A percentile compares a stretch with the other conserved stretches of the same genome.
Conservation (phyloP, 2,113 vertebrate genomes). For the Axis porcinus region DNA sequence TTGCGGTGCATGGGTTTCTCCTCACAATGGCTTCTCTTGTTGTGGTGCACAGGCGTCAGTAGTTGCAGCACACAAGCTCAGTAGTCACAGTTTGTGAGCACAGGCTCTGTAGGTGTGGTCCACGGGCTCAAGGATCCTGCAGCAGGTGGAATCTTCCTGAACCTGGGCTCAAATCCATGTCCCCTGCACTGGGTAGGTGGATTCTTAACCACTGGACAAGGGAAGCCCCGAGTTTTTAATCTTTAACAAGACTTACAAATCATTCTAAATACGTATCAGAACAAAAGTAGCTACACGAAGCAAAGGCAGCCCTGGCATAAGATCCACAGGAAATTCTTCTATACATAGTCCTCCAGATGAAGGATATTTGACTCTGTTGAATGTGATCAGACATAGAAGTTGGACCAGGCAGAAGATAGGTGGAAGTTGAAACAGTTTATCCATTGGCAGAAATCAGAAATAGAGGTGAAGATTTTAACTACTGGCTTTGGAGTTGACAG, state of each 20-base stretch:
- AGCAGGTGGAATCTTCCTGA: background rate
- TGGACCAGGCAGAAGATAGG: background rate
- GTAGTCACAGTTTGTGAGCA: background rate
- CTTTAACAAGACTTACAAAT: background rate
- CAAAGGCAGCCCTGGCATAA: background rate
- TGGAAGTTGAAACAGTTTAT: background rate
- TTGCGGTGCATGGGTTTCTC: background rate
- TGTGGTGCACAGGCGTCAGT: background rate
- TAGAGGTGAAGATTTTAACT: background rate
- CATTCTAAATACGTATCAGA: background rate
- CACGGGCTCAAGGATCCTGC: background rate
- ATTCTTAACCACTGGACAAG: background rate
- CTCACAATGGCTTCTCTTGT: background rate
- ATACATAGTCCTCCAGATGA: background rate
- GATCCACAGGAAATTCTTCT: background rate
- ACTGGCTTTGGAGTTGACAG: background rate
- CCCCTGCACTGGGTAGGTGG: background rate
- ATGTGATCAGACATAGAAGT: background rate
- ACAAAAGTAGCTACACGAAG: background rate
- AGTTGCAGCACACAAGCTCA: background rate
- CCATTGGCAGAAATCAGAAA: background rate
- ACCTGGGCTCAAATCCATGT: background rate
- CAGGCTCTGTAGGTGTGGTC: background rate
- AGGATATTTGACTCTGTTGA: background rate
- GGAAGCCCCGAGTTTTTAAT: background rate